Conservation (phyloP, 2,888 invertebrate species). For the Drosophila rellima region DNA sequence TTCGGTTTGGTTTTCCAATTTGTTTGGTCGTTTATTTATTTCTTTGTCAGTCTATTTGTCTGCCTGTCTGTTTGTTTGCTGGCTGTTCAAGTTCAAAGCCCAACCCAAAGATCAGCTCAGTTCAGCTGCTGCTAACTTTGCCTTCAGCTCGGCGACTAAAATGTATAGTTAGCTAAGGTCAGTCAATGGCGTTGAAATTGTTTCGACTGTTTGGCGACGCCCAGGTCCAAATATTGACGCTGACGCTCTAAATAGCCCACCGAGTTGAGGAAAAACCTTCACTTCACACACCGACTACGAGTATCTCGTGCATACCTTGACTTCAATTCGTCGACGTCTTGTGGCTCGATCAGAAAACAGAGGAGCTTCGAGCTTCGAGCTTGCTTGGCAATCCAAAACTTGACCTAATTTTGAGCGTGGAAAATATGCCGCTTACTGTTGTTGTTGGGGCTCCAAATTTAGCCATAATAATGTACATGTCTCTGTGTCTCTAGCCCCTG, state of each 20-base stretch:
- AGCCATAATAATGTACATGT: conserved; percentile 33
- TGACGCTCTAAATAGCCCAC: conserved; percentile 70
- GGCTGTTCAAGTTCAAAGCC: conserved; percentile 76
- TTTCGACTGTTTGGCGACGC: conserved; percentile 74
- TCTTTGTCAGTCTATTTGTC: conserved; percentile 15
- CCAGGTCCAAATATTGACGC: conserved; percentile 75
- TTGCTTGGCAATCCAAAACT: conserved; percentile 51
- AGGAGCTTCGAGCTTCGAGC: conserved; percentile 24
- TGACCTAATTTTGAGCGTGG: conserved; percentile 66
- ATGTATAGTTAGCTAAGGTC: conserved; percentile 71
- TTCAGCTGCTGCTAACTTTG: conserved; percentile 31
- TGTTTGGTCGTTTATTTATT: conserved; percentile 40
- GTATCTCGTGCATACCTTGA: conserved; percentile 59
- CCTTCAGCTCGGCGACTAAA: conserved; percentile 47
- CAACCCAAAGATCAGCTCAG: conserved; percentile 67
- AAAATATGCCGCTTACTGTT: conserved; percentile 40
- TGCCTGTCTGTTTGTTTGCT: conserved; percentile 24
- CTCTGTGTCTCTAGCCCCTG: conserved; percentile 28
- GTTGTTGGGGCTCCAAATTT: conserved; percentile 36
- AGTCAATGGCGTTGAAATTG: conserved; percentile 67
- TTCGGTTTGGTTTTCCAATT: conserved; percentile 65
- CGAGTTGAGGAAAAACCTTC: conserved; percentile 76
- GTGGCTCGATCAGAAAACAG: conserved; percentile 22
- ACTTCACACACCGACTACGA: conserved; percentile 15
- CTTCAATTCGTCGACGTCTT: conserved; percentile 63